Conservation (phyloP, 2,888 invertebrate genomes). For the Pandemis cinnamomeana region DNA sequence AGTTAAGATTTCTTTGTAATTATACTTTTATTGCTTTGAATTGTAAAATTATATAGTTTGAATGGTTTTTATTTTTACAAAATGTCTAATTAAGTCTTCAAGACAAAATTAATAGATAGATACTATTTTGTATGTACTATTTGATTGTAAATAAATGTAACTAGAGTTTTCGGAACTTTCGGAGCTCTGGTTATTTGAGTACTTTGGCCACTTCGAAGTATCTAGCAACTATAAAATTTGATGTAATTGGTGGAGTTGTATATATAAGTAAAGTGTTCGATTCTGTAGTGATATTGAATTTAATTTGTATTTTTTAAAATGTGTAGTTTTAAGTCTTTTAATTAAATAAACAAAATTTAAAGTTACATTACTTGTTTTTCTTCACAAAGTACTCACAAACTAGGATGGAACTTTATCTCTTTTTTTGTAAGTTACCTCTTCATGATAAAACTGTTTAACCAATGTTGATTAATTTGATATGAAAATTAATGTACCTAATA, state of each 20-base stretch:
- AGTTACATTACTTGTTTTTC: not conserved
- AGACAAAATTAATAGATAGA: no score
- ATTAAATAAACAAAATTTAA: slow-evolving; percentile 25
- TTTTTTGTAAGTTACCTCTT: no score
- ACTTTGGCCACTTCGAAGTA: not conserved
- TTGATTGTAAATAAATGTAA: no score
- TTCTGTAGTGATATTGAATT: not conserved
- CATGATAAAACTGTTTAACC: no score
- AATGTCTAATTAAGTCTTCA: not conserved
- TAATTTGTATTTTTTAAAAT: not conserved
- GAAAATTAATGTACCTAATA: no score
- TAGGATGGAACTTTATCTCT: no score
- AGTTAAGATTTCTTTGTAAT: no score
- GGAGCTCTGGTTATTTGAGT: not conserved
- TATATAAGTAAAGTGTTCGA: not conserved
- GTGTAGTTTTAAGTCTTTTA: slow-evolving; percentile 11
- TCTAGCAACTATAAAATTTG: not conserved
- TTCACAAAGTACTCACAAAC: not conserved
- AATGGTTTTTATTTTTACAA: not conserved
- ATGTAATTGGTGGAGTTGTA: not conserved
- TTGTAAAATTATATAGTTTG: not conserved
- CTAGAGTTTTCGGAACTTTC: not conserved
- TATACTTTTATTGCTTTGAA: no score
- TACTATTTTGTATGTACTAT: no score
- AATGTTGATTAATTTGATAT: no score